Conservation (phyloP, 2,888 invertebrate genomes). For the Pachydiplax longipennis region DNA sequence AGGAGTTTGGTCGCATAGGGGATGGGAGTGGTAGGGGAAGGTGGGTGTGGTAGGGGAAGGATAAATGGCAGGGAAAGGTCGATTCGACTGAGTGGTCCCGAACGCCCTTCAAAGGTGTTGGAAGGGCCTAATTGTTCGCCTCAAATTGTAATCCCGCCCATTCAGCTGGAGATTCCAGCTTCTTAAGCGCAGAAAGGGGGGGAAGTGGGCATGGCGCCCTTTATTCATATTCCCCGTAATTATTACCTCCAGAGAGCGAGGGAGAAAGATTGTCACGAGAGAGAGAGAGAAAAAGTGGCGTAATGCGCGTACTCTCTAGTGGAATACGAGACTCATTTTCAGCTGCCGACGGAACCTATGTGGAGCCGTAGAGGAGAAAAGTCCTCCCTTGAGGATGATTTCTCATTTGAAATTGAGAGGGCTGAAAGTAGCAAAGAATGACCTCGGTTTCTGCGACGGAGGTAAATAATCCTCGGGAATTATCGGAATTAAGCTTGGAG, state of each 20-base stretch:
- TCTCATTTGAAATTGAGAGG: background rate
- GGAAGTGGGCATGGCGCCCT: background rate
- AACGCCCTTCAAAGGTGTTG: constrained; percentile 1
- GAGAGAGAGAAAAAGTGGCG: background rate
- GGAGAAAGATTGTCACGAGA: background rate
- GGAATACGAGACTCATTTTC: background rate
- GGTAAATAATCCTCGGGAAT: no score
- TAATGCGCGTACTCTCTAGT: background rate
- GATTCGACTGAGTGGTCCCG: background rate
- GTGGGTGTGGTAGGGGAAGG: background rate
- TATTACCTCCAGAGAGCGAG: background rate
- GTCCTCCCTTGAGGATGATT: background rate
- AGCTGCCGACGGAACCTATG: background rate
- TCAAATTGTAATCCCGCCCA: background rate
- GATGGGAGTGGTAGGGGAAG: background rate
- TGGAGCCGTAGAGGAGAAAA: background rate
- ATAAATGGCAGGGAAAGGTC: constrained; percentile 1
- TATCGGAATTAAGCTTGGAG: no score
- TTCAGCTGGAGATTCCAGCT: background rate
- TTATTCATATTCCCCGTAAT: background rate
- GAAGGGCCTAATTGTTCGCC: constrained; percentile 1
- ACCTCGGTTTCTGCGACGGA: background rate
- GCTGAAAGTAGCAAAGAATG: background rate
- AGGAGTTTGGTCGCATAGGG: background rate
- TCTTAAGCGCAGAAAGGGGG: background rate